Evolutionary conservation across 2,888 invertebrate genomes (phyloP).

Genomic region (Lasius platythorax): DNA sequence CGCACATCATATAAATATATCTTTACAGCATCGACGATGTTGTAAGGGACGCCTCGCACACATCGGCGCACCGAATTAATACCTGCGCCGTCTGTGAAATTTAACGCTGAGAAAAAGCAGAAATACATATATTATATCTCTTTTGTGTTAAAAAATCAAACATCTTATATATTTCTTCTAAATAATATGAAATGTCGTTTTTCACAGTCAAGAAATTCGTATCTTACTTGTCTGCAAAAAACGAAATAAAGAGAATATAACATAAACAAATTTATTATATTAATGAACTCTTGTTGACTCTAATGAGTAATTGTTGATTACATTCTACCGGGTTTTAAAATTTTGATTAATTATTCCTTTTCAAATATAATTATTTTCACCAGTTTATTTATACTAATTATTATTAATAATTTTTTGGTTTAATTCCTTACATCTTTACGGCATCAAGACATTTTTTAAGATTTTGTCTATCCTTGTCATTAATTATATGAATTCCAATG

Average conservation of each 20-base stretch:
- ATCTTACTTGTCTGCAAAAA: background rate
- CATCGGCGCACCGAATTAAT: constrained; percentile 6
- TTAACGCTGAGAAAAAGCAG: background rate
- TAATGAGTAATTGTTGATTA: background rate
- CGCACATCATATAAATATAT: constrained; percentile 42
- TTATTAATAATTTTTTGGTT: too few relatives aligned
- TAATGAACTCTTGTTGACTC: background rate
- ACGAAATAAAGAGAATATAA: background rate
- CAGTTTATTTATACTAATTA: too few relatives aligned
- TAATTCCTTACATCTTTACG: too few relatives aligned
- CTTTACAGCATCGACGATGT: constrained; percentile 1
- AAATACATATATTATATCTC: background rate
- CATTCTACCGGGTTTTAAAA: background rate
- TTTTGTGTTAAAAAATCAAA: background rate
- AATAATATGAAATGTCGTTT: background rate
- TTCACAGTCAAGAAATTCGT: background rate
- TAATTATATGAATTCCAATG: too few relatives aligned
- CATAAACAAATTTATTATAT: background rate
- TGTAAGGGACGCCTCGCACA: background rate
- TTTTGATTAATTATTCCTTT: too few relatives aligned
- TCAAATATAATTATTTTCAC: too few relatives aligned
- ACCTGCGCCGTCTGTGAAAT: background rate
- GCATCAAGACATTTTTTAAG: too few relatives aligned
- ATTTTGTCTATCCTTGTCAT: too few relatives aligned
- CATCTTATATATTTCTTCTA: background rate